Evolutionary conservation across 2,113 vertebrate genomes (phyloP).

Genomic region (Sander lucioperca): DNA sequence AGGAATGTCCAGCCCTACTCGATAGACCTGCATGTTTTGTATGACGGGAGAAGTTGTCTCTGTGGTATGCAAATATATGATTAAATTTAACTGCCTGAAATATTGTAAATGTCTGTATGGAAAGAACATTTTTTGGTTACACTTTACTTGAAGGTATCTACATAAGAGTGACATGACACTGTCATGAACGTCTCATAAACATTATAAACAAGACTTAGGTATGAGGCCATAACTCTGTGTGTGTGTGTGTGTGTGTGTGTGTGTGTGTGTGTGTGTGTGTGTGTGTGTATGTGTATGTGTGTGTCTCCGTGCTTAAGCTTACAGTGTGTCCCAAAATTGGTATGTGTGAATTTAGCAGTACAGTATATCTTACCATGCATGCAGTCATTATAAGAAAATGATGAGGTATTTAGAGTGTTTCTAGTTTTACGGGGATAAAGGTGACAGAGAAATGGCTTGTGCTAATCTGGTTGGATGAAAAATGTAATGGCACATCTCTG

Average conservation of each 20-base stretch:
- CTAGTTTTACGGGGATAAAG: slow-evolving; percentile 36
- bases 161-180: too few relatives aligned
- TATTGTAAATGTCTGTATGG: background rate
- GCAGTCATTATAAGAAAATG: slow-evolving; percentile 30
- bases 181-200: too few relatives aligned
- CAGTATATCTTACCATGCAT: slow-evolving; percentile 14
- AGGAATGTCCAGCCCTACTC: background rate
- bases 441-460: slow-evolving; percentile 19
- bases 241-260: background rate
- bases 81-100: background rate
- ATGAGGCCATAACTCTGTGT: background rate
- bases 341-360: slow-evolving; percentile 18
- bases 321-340: slow-evolving; percentile 10
- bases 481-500: slow-evolving; percentile 4
- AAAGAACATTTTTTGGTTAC: background rate
- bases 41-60: background rate
- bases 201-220: too few relatives aligned
- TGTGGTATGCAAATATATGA: background rate
- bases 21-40: background rate
- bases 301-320: slow-evolving; percentile 3
- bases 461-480: slow-evolving; percentile 25
- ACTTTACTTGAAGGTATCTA: too few relatives aligned
- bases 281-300: background rate
- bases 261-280: background rate
- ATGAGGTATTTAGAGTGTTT: slow-evolving; percentile 10